Base-by-base conservation (phyloP, 2,888 invertebrate species). In the Cephus runcator region DNA sequence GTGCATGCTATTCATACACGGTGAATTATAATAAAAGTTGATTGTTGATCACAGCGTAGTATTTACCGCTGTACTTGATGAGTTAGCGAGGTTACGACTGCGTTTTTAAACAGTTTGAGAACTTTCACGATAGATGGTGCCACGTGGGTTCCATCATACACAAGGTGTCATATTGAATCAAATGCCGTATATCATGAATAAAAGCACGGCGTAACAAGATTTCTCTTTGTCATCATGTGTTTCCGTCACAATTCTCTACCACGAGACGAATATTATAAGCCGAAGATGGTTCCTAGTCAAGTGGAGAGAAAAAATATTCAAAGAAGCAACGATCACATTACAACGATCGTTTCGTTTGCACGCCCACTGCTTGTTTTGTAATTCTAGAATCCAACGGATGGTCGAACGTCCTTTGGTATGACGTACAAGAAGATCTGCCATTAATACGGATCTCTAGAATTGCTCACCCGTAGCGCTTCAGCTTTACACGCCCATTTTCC, bases 1-100 rank as follows among this genome's bases (percentile, higher is more conserved):
- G 71, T 71, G 73, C 73, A 36, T 79, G 69, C 77, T 75, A 79
- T 40, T 80, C 36, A 75, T 77, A 56, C 23, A 56, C 56, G 2
- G 9, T 33, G 71, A 33, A 31, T 71, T 33, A 71, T 71, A n/a
- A 71, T 31, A 71, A 71, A 71, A 71, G 30, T 33, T 31, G 23
- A 71, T n/a, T 71, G 71, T 23, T 33, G 34, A 30, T 71, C 34
- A 71, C 30, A 12, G 11, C 30, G 9, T 6, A 71, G 71, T 30
- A 56, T 56, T 40, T 11, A 31, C 31, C 30, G 30, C 34, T 11
- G 9, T 71, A 71, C 71, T 71, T 15, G 71, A 15, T 23, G 30
- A 71, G 71, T 33, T 71, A 31, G 31, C 71, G 71, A 71, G 31
- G 71, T 33, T 71, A 71, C 71, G 12, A 34, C 34, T 31, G 3